These are phyloP conservation scores for Chitala chitala DNA, from an alignment of 2,113 vertebrate genomes.

Conservation along the genomic window DNA sequence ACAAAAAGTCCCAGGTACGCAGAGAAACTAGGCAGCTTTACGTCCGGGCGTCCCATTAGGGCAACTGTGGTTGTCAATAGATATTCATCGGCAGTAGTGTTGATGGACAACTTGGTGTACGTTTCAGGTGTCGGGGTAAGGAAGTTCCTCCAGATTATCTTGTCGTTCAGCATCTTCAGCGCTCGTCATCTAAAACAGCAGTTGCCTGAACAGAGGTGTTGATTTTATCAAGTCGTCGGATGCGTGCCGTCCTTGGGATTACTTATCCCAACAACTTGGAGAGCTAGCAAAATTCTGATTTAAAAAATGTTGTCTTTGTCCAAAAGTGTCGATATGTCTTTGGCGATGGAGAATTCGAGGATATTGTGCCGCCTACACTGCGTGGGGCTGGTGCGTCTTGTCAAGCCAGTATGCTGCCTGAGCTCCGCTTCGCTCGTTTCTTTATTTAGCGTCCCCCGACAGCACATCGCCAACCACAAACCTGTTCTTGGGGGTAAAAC, in stretches of 20 bases:
- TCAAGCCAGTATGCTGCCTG: not conserved
- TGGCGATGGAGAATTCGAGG: not conserved
- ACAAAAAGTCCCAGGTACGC: conserved; percentile 43
- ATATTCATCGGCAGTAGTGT: conserved; percentile 23
- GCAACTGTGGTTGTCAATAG: conserved; percentile 33
- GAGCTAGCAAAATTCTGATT: not conserved
- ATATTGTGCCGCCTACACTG: not conserved
- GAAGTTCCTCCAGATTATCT: conserved; percentile 43
- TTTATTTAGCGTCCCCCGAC: not conserved
- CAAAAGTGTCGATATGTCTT: not conserved
- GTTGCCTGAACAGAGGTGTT: not conserved
- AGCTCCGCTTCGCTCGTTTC: not conserved
- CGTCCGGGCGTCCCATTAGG: conserved; percentile 29
- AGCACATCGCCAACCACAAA: not conserved
- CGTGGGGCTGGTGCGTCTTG: conserved; percentile 5
- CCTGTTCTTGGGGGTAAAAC: not conserved
- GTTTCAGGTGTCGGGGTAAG: conserved; percentile 29
- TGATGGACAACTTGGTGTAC: conserved; percentile 15
- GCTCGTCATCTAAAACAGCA: not conserved
- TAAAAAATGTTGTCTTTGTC: not conserved
- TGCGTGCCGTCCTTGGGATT: not conserved
- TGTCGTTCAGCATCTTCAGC: conserved; percentile 27
- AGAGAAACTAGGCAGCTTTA: conserved; percentile 38
- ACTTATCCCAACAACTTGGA: not conserved
- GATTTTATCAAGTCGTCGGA: not conserved